A percentile compares a stretch with the other conserved stretches of the same genome.
Evolutionary conservation across 2,113 vertebrate genomes (phyloP).

Genomic region (Petrocephalus microphthalmus): DNA sequence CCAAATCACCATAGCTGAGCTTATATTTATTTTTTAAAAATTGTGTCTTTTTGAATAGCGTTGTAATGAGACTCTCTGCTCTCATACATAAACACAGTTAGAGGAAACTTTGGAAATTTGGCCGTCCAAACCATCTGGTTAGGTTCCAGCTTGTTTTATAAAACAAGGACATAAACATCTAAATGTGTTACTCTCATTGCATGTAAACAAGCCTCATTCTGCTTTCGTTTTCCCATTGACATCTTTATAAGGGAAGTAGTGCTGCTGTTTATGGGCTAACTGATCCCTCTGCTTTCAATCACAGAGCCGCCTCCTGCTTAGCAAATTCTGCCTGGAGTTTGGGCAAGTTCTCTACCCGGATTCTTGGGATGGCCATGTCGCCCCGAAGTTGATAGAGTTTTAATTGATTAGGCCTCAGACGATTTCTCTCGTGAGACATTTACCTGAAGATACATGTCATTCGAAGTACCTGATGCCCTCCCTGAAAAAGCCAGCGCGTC

Average conservation of each 20-base stretch:
- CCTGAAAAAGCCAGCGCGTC: not conserved
- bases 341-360: conserved; percentile 29
- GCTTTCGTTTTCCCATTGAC: not conserved
- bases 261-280: not conserved
- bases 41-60: not conserved
- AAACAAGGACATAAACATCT: conserved; percentile 54
- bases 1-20: not conserved
- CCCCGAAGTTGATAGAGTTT: not conserved
- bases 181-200: conserved; percentile 44
- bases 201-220: conserved; percentile 24
- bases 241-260: not conserved
- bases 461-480: not conserved
- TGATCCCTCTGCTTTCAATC: not conserved
- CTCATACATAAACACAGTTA: not conserved
- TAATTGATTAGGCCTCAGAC: conserved; percentile 34
- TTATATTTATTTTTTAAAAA: conserved; percentile 14
- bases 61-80: not conserved
- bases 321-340: conserved; percentile 18
- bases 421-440: conserved; percentile 22
- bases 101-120: not conserved
- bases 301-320: not conserved
- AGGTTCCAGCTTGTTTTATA: conserved; percentile 20
- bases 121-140: conserved; percentile 6
- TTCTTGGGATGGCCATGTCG: conserved; percentile 19
- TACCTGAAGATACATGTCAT: not conserved